Conservation (phyloP, 2,888 invertebrate species). For the Nemurella pictetii region DNA sequence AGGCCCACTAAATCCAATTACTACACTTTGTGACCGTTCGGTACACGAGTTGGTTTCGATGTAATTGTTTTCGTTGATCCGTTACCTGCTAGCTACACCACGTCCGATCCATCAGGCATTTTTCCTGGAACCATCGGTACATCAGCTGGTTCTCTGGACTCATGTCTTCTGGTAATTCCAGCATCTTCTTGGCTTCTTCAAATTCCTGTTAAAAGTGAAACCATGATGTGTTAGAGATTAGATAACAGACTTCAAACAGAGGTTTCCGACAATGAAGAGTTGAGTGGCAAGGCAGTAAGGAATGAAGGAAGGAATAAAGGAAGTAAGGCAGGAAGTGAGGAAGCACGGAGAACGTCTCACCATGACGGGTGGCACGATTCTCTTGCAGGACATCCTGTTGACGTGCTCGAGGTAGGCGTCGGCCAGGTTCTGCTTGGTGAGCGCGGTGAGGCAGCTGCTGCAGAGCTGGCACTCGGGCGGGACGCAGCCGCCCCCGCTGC, state of each 20-base stretch:
- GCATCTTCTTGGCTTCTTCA: not conserved
- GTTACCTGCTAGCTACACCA: slow-evolving; percentile 85
- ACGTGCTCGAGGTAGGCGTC: slow-evolving; percentile 79
- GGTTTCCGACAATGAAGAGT: no score
- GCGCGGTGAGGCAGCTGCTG: slow-evolving; percentile 69
- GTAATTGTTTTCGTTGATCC: no score
- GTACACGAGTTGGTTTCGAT: no score
- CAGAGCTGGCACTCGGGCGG: slow-evolving; percentile 76
- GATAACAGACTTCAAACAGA: not conserved
- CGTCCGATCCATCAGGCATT: slow-evolving; percentile 75
- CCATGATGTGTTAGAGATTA: not conserved
- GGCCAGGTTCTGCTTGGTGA: slow-evolving; percentile 62
- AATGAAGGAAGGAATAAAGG: no score
- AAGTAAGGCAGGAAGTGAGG: no score
- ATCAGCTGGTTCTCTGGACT: slow-evolving; percentile 73
- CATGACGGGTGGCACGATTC: slow-evolving; percentile 79
- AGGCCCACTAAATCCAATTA: no score
- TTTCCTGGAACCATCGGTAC: slow-evolving; percentile 84
- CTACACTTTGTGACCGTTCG: no score
- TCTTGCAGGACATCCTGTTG: slow-evolving; percentile 75
- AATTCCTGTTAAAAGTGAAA: not conserved
- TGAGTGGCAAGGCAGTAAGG: no score
- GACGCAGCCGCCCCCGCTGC: slow-evolving; percentile 64
- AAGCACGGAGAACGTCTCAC: slow-evolving; percentile 48
- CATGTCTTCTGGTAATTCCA: slow-evolving; percentile 55